Percentiles rank a stretch among this genome's conserved stretches.
Evolutionary conservation across 2,888 invertebrate species (phyloP).

Genomic region (Escarpia spicata): DNA sequence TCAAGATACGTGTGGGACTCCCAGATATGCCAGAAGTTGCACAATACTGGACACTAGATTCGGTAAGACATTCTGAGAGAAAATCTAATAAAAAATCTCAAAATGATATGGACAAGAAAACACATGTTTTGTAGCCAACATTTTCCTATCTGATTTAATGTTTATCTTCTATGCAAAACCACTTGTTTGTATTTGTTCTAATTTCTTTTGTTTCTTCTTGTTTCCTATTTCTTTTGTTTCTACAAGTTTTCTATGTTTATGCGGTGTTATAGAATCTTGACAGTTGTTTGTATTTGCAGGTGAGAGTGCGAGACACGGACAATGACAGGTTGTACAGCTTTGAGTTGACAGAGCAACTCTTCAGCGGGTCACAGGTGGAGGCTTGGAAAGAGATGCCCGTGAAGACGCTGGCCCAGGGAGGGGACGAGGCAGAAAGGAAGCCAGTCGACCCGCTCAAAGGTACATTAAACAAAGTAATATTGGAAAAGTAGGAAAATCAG

Average conservation of each 20-base stretch:
- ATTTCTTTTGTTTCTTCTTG: too few relatives aligned
- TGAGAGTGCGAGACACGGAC: neutral
- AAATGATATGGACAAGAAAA: neutral
- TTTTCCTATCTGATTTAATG: neutral
- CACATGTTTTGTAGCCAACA: neutral
- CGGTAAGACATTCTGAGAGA: neutral
- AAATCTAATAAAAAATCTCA: neutral
- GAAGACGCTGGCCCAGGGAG: neutral
- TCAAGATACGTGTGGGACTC: constrained; percentile 58
- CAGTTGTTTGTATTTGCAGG: neutral
- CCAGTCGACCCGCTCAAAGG: neutral
- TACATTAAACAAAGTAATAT: neutral
- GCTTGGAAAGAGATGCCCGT: neutral
- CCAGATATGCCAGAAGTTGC: constrained; percentile 36
- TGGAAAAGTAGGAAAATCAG: neutral
- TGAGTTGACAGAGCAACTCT: constrained; percentile 4
- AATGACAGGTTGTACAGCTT: constrained; percentile 16
- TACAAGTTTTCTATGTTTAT: neutral
- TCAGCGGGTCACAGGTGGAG: neutral
- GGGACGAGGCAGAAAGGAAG: neutral
- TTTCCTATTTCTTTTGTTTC: too few relatives aligned
- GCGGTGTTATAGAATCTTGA: neutral
- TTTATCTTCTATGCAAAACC: too few relatives aligned
- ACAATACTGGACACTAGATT: neutral
- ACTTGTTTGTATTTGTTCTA: too few relatives aligned